Conservation (phyloP, 2,797 vertebrate species). For the Halcyon smyrnensis region DNA sequence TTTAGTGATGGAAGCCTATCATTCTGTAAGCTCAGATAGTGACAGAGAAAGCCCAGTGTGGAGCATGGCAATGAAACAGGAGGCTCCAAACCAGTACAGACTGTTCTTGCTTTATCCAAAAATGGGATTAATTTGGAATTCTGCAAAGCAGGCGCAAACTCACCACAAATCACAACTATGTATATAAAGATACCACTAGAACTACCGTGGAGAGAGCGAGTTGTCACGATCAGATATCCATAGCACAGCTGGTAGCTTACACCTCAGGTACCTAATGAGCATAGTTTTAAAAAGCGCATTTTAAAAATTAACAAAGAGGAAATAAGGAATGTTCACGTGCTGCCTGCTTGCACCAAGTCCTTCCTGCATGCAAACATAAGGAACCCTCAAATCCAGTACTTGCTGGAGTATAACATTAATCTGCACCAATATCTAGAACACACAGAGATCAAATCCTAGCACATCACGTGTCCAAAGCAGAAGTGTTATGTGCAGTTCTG, state of each 20-base stretch:
- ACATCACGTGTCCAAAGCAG: too few species aligned
- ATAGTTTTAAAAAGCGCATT: too few species aligned
- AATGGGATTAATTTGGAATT: neutral
- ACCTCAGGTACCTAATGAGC: too few species aligned
- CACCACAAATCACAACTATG: neutral
- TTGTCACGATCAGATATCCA: neutral
- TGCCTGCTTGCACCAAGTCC: too few species aligned
- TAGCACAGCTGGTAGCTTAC: neutral
- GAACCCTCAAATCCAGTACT: too few species aligned
- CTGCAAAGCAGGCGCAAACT: neutral
- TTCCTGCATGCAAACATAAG: too few species aligned
- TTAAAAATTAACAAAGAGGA: too few species aligned
- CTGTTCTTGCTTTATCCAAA: neutral
- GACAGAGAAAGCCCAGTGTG: neutral
- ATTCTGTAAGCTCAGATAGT: neutral
- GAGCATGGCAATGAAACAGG: neutral
- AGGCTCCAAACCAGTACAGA: neutral
- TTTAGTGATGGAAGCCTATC: neutral
- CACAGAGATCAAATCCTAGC: too few species aligned
- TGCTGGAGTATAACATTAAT: too few species aligned
- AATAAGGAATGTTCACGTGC: too few species aligned
- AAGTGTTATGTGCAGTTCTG: too few species aligned
- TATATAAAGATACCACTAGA: rapidly evolving
- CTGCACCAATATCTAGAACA: too few species aligned
- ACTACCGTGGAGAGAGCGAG: neutral